Percentiles rank a stretch among this genome's conserved stretches.
phyloP scores from a whole-genome alignment of 1,140 invertebrate genomes.

The Coenobita brevimanus region DNA sequence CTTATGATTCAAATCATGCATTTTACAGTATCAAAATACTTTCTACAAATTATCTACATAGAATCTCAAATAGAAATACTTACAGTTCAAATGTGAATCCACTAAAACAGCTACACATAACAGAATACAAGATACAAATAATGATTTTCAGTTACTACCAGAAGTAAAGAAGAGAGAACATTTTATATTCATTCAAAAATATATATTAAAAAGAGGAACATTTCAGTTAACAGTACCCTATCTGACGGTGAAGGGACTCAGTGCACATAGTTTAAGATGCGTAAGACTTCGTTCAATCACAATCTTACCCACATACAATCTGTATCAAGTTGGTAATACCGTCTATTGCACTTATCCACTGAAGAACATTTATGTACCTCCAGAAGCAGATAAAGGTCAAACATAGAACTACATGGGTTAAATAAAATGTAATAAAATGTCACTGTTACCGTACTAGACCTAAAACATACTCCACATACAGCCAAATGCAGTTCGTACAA shows the following conservation, averaged over 20 bases:
- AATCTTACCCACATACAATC: no score
- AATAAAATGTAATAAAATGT: no score
- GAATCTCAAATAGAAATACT: constrained; percentile 39
- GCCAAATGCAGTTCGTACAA: no score
- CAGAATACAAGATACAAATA: not conserved
- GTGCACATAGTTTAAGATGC: not conserved
- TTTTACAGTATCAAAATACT: constrained; percentile 55
- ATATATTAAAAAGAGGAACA: constrained; percentile 14
- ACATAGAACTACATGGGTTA: no score
- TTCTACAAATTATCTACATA: constrained; percentile 38
- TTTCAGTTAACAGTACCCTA: constrained; percentile 31
- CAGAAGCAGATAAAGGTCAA: no score
- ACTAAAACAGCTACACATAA: constrained; percentile 35
- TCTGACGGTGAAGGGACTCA: not conserved
- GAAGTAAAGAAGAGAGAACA: constrained; percentile 15
- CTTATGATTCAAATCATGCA: constrained; percentile 38
- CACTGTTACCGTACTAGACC: no score
- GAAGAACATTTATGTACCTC: no score
- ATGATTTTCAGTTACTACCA: constrained; percentile 12
- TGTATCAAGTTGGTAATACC: no score
- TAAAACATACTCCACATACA: no score
- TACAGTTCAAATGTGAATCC: constrained; percentile 44
- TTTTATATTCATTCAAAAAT: constrained; percentile 36
- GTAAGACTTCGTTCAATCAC: not conserved
- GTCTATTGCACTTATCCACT: no score